A percentile compares a stretch with the other conserved stretches of the same genome.
These are phyloP conservation scores for Dinoponera quadriceps DNA, from an alignment of 1,140 invertebrate species.

Conservation along the genomic window DNA sequence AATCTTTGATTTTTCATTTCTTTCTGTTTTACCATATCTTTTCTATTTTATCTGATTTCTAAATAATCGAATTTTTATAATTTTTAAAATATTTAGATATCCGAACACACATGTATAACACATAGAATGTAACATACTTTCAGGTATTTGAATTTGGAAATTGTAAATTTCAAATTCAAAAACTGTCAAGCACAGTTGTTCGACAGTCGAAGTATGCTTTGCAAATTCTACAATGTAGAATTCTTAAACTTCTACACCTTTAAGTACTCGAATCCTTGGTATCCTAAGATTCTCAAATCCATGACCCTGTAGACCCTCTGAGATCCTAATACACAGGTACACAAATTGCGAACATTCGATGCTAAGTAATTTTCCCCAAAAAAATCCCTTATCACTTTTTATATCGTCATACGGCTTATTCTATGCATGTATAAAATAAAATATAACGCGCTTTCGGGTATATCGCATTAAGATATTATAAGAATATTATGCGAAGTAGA, in stretches of 20 bases:
- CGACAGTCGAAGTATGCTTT: not conserved
- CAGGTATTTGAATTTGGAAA: conserved; percentile 27
- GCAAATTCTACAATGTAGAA: not conserved
- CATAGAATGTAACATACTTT: not conserved
- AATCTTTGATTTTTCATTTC: not conserved
- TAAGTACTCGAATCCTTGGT: conserved; percentile 2
- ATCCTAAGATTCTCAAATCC: conserved; percentile 54
- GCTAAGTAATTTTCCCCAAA: conserved; percentile 22
- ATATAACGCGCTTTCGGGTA: not conserved
- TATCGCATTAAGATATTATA: not conserved
- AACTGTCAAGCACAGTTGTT: not conserved
- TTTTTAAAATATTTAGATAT: not conserved
- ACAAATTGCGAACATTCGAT: conserved; percentile 20
- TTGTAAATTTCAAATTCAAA: not conserved
- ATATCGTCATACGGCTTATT: conserved; percentile 15
- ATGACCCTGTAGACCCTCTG: conserved; percentile 35
- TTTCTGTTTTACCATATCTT: not conserved
- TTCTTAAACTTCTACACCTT: not conserved
- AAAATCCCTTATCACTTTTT: conserved; percentile 6
- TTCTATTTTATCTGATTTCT: not conserved
- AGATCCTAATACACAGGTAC: conserved; percentile 44
- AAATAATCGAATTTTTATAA: conserved; percentile 10
- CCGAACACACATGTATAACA: conserved; percentile 33
- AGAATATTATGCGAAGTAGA: not conserved
- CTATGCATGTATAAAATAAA: conserved; percentile 11